Evolutionary conservation across 2,888 invertebrate genomes (phyloP), one percentile per base, ranked within the genome.

Genomic region (Hylaea fasciaria): DNA sequence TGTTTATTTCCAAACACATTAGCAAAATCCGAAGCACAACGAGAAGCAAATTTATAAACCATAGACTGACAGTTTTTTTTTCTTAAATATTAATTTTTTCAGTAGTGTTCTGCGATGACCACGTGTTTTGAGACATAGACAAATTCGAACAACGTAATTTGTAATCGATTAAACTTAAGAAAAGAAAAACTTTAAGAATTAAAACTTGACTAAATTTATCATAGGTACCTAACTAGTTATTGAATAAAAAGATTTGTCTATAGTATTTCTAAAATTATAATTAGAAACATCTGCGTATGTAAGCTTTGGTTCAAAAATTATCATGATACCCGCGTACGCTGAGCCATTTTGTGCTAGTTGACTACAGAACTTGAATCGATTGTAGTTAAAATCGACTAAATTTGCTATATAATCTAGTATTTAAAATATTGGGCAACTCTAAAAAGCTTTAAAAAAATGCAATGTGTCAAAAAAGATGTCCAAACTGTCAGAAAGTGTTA

Each of bases 1-100:
- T 88, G 87, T 91, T 90, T 91, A 91, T 91, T 89, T 90, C 89
- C 87, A 90, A 89, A 91, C 89, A 91, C 86, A 87, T 83, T 81
- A 78, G 72, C 78, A 77, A 88, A 91, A 89, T 86, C 77, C 76
- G 82, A 75, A 88, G 82, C 87, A 82, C 87, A 85, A 85, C 86
- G 87, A 90, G 85, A 86, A 91, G 89, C 88, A 88, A 90, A 85
- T 88, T 91, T 89, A 87, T 82, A 77, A 81, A 84, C 77, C 89
- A 91, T 86, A 91, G 79, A 89, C 84, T 73, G 80, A 53, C 59
- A 72, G 74, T 78, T 76, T 79, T 75, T 82, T 81, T 76, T 75
- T 76, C 22, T 22, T 74, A 78, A 66, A 72, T 77, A 77, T 74
- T 69, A 70, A 78, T 79, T 84, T 84, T 78, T 69, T 69, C 13